phyloP scores from a whole-genome alignment of 2,113 vertebrate genomes.

The Eudyptes chrysolophus region DNA sequence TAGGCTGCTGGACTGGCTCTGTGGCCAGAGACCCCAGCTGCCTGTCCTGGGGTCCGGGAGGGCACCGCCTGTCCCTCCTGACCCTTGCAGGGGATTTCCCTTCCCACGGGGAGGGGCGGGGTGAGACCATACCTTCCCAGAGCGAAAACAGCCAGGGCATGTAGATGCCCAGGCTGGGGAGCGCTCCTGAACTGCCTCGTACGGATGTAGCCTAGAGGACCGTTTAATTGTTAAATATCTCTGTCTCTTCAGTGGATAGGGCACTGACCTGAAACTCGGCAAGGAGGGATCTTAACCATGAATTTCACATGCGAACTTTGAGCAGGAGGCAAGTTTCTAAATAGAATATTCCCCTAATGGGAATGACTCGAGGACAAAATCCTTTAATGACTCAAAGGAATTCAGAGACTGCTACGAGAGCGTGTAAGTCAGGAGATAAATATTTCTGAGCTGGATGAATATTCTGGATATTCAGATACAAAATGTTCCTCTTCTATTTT shows the following conservation, averaged over 20 bases:
- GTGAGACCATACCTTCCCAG: background rate
- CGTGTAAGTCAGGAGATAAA: background rate
- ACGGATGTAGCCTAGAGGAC: background rate
- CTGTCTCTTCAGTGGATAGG: background rate
- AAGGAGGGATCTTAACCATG: background rate
- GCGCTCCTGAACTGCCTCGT: rapidly evolving
- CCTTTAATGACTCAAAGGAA: conserved; percentile 28
- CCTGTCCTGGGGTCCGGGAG: rapidly evolving
- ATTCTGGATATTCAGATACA: background rate
- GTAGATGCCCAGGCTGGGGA: background rate
- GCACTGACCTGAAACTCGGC: background rate
- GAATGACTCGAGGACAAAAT: conserved; percentile 51
- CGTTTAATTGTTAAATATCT: conserved; percentile 34
- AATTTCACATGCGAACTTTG: background rate
- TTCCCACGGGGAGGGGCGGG: background rate
- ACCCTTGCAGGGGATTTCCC: background rate
- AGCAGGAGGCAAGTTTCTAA: conserved; percentile 13
- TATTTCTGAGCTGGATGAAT: conserved; percentile 6
- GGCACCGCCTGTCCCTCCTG: background rate
- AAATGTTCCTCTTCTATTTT: background rate
- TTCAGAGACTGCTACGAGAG: background rate
- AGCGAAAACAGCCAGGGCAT: background rate
- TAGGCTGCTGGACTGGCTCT: background rate
- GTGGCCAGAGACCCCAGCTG: background rate
- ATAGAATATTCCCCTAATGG: conserved; percentile 36